Evolutionary conservation across 2,888 invertebrate genomes (phyloP), one percentile per base, ranked within the genome.

Genomic region (Rhyacophila evoluta): DNA sequence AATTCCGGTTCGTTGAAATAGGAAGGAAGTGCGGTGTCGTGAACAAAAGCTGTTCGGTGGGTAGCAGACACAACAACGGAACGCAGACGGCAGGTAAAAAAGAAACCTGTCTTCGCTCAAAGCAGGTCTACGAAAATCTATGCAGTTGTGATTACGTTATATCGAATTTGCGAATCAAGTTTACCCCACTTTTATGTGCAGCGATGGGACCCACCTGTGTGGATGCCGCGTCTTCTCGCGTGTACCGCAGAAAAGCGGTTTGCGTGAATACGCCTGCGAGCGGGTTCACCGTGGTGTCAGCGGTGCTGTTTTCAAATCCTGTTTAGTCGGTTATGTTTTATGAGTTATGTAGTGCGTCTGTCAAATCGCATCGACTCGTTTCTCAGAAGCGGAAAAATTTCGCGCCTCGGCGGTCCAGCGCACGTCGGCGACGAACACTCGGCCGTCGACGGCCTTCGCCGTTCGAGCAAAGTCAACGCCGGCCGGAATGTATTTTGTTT

Each of bases 131-230:
- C 78, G 68, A 38, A 75, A 75, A 28, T 75, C 69, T 70, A 69
- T 72, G 71, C 72, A 41, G 69, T 78, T 29, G 74, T 78, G 74
- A 78, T 79, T 79, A 75, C 77, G 67, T n/a, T 41, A 27, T 28
- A 19, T 41, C 55, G 72, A 71, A 77, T 79, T 79, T 77, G 79
- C 79, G 77, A 79, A 79, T 79, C 79, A 79, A 74, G 81, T 74
- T 81, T 79, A 77, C 79, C 79, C 77, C 74, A 74, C 77, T 77
- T 81, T 28, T 12, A 37, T 25, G 29, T 36, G 41, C 38, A 39
- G 33, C 55, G 55, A 55, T 55, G 55, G 55, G 55, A 39, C 74
- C 72, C 28, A 71, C 36, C 69, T 68, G 68, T 36, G 15, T 19
- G 72, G 71, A 67, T 19, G 19, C 78, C 72, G 81, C 79, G 75